Evolutionary conservation across 2,113 vertebrate genomes (phyloP).

Genomic region (Malurus elegans): DNA sequence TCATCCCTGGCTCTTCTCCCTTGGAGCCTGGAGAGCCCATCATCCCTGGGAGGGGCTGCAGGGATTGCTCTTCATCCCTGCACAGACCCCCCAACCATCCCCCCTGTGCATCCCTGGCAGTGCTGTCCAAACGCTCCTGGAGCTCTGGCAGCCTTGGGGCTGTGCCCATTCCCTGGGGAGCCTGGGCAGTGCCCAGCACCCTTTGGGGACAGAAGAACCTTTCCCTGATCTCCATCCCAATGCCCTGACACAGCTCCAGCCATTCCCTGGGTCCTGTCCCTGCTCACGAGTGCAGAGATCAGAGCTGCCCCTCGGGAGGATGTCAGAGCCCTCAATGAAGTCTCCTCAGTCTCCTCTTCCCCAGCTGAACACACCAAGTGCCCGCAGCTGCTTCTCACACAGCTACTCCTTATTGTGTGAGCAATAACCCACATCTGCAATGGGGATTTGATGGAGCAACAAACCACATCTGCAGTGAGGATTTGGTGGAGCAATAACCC

Average conservation of each 20-base stretch:
- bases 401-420: not conserved
- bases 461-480: too few relatives aligned
- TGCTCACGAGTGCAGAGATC: not conserved
- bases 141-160: not conserved
- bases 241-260: rapidly evolving
- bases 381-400: not conserved
- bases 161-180: not conserved
- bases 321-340: not conserved
- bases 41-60: not conserved
- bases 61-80: not conserved
- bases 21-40: not conserved
- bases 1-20: not conserved
- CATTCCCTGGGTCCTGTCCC: not conserved
- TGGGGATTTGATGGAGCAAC: too few relatives aligned
- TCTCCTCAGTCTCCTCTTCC: not conserved
- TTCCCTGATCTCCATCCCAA: rapidly evolving
- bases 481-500: too few relatives aligned
- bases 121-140: rapidly evolving
- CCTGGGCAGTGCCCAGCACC: not conserved
- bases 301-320: not conserved
- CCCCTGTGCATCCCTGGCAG: not conserved
- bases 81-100: rapidly evolving
- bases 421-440: too few relatives aligned
- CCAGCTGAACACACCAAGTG: not conserved
- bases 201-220: not conserved